These are phyloP conservation scores for Trypoxylus dichotomus DNA, from an alignment of 1,140 invertebrate species.

Conservation along the genomic window DNA sequence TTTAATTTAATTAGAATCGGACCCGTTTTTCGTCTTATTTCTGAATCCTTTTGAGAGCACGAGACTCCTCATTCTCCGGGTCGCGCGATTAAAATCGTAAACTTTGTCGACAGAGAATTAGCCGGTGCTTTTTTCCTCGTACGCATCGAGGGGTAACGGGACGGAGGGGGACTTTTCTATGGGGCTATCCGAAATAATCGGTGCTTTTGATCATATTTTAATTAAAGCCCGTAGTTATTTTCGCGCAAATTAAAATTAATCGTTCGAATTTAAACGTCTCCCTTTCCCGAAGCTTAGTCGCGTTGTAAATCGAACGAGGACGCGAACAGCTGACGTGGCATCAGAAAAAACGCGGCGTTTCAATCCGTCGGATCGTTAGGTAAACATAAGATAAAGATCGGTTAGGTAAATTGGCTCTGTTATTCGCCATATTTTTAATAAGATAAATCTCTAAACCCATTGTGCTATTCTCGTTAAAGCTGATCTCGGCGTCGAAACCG, in stretches of 20 bases:
- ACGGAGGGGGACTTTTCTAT: neutral
- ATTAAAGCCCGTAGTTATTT: slow-evolving; percentile 31
- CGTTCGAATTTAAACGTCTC: slow-evolving; percentile 27
- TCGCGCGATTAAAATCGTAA: neutral
- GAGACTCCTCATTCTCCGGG: neutral
- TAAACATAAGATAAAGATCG: slow-evolving; percentile 34
- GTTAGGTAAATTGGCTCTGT: slow-evolving; percentile 35
- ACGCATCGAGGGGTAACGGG: neutral
- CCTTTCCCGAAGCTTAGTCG: neutral
- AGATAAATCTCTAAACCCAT: slow-evolving; percentile 33
- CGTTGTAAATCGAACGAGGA: neutral
- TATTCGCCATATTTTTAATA: slow-evolving; percentile 36
- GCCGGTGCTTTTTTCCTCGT: neutral
- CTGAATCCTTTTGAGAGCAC: neutral
- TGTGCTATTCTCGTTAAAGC: slow-evolving; percentile 33
- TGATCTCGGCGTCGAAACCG: neutral
- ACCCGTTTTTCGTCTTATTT: slow-evolving; percentile 1
- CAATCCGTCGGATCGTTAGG: slow-evolving; percentile 30
- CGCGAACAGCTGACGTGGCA: neutral
- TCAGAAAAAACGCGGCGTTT: neutral
- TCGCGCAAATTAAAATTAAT: slow-evolving; percentile 34
- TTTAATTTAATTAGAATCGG: slow-evolving; percentile 19
- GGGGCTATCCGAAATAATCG: neutral
- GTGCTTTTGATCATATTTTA: slow-evolving; percentile 34
- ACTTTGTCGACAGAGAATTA: neutral